Percentiles rank a stretch among this genome's conserved stretches.
These are phyloP conservation scores for Stenodera caucasica DNA, from an alignment of 2,888 invertebrate genomes.

Conservation along the genomic window DNA sequence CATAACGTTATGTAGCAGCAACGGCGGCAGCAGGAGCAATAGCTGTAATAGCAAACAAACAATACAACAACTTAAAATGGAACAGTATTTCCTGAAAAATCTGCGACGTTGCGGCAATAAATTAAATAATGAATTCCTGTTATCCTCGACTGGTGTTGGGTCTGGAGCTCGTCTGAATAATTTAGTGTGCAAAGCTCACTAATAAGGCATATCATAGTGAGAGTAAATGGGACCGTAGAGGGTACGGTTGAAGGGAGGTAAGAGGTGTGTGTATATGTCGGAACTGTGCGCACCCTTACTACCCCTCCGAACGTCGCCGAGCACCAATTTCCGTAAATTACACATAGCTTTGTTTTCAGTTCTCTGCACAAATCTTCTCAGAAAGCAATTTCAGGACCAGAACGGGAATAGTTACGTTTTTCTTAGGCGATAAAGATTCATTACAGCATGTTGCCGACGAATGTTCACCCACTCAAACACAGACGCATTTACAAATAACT, in stretches of 20 bases:
- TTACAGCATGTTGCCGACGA: slow-evolving; percentile 50
- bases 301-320: slow-evolving; percentile 42
- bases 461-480: slow-evolving; percentile 35
- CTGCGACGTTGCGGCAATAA: slow-evolving; percentile 34
- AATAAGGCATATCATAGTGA: slow-evolving; percentile 48
- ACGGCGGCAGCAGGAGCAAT: too few relatives aligned
- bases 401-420: slow-evolving; percentile 55
- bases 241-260: slow-evolving; percentile 16
- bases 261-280: slow-evolving; percentile 14
- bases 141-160: slow-evolving; percentile 33
- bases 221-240: slow-evolving; percentile 29
- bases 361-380: slow-evolving; percentile 58
- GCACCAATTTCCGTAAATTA: slow-evolving; percentile 60
- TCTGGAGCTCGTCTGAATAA: slow-evolving; percentile 39
- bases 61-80: slow-evolving; percentile 9
- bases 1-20: slow-evolving; percentile 11
- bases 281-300: slow-evolving; percentile 31
- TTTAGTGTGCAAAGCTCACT: slow-evolving; percentile 42
- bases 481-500: neutral
- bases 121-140: slow-evolving; percentile 39
- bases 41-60: slow-evolving; percentile 1
- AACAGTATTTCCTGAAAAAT: slow-evolving; percentile 27
- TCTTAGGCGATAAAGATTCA: slow-evolving; percentile 58
- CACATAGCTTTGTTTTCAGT: slow-evolving; percentile 60
- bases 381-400: slow-evolving; percentile 56